phyloP scores from a whole-genome alignment of 92 coral and sea anemone species.

The Ricordea florida region DNA sequence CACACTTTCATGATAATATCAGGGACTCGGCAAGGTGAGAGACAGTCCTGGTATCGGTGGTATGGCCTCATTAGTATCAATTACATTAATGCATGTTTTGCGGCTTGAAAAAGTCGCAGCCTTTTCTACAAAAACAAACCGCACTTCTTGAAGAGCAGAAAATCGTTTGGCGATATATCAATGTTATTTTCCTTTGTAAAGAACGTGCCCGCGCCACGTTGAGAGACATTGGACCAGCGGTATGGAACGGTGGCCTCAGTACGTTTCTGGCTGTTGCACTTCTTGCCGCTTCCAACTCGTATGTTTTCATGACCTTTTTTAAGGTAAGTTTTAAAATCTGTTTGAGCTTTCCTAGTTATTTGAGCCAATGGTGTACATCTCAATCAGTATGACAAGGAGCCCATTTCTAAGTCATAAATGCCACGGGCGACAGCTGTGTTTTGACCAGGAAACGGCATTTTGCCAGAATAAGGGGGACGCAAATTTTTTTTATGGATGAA shows the following conservation, averaged over 20 bases:
- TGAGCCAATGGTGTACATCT: background rate
- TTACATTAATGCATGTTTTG: too few species aligned
- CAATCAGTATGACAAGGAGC: too few species aligned
- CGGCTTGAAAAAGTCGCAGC: too few species aligned
- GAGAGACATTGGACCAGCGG: slow-evolving; percentile 97
- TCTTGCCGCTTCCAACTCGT: slow-evolving; percentile 80
- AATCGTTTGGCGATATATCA: background rate
- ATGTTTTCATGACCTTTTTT: slow-evolving; percentile 84
- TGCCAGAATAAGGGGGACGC: too few species aligned
- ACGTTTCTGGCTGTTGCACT: slow-evolving; percentile 87
- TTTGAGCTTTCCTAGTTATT: background rate
- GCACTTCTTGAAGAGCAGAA: background rate
- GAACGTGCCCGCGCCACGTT: slow-evolving; percentile 83
- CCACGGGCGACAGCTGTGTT: too few species aligned
- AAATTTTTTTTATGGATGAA: too few species aligned
- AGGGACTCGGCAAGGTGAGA: slow-evolving; percentile 71
- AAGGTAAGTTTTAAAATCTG: slow-evolving; percentile 54
- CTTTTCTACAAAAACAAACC: too few species aligned
- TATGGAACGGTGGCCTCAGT: slow-evolving; percentile 96
- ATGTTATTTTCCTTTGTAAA: background rate
- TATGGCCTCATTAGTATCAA: too few species aligned
- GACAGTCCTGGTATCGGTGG: too few species aligned
- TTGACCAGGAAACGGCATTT: too few species aligned
- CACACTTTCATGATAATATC: slow-evolving; percentile 78
- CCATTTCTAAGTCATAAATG: too few species aligned